Evolutionary conservation across 35 echinoderm and acorn worm genomes (phyloP), one percentile per base, ranked within the genome.

Genomic region (Hemicentrotus pulcherrimus): DNA sequence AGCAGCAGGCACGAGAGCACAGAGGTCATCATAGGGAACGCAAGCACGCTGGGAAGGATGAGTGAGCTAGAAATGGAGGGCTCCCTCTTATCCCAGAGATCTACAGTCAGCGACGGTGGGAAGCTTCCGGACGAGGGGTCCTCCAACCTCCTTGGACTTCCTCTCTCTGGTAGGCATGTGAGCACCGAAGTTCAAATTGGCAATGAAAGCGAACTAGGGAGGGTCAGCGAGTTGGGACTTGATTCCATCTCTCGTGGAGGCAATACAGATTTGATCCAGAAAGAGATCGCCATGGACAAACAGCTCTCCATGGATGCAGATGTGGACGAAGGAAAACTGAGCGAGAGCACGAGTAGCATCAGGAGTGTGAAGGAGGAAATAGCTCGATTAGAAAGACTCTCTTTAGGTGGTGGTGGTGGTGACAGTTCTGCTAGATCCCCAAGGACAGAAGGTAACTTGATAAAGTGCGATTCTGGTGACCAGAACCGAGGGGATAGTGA

Each of bases 181-280:
- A 96, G 96, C 46, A 96, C 94, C 55, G 96, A 96, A 86, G 96
- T 96, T 31, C 88, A 91, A 15, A 88, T 94, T 31, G 94, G 96
- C 85, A 88, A 94, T 32, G 48, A 22, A 16, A 93, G 91, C 15
- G 91, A 32, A 32, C 91, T 93, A 14, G 91, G 91, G 19, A 93
- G 47, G 91, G 46, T 93, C 48, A 93, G 91, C 48, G 91, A 93
- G 18, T 47, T 93, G 14, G 91, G 48, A 58, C 2, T 47, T 18
- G 32, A 90, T 90, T 33, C 32, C 31, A 41, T 35, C 31, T 15
- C 88, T 14, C 9, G 32, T 16, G 32, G 88, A 19, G 11, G 9
- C 32, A 47, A 90, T 90, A 30, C 14, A 30, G 46, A 90, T 13
- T 41, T 90, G 32, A 58, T 32, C 87, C 31, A 35, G 87, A 35